A percentile compares a stretch with the other conserved stretches of the same genome.
Conservation (phyloP, 2,113 vertebrate species). For the Cololabis saira region DNA sequence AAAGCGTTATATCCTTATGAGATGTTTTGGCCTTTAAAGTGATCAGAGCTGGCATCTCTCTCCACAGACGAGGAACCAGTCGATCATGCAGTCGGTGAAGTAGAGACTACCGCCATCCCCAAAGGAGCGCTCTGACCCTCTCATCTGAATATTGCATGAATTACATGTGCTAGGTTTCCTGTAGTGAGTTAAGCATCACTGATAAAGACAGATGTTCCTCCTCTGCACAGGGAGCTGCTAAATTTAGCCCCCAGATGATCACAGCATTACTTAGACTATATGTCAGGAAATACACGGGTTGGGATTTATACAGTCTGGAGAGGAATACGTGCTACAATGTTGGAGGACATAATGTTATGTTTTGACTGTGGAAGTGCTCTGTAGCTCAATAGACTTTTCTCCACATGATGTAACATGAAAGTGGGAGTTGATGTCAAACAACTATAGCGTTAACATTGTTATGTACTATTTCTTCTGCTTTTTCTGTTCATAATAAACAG, state of each 20-base stretch:
- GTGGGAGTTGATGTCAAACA: no score
- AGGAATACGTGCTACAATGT: conserved; percentile 12
- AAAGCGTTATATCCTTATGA: conserved; percentile 42
- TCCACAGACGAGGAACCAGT: conserved; percentile 50
- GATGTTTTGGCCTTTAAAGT: conserved; percentile 47
- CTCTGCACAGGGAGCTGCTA: conserved; percentile 57
- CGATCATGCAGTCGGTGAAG: conserved; percentile 52
- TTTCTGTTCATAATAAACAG: no score
- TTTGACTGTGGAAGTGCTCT: conserved; percentile 8
- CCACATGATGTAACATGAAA: no score
- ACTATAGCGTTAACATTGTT: no score
- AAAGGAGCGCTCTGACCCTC: conserved; percentile 70
- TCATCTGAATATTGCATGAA: conserved; percentile 82
- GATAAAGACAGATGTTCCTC: conserved; percentile 76
- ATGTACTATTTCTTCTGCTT: no score
- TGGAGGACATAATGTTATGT: conserved; percentile 2
- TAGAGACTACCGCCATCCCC: conserved; percentile 58
- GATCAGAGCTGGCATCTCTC: conserved; percentile 59
- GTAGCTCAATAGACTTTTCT: background rate
- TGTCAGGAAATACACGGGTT: conserved; percentile 19
- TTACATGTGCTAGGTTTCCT: conserved; percentile 73
- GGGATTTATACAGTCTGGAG: background rate
- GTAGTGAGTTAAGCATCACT: conserved; percentile 65
- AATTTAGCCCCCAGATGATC: conserved; percentile 63
- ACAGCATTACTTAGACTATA: conserved; percentile 19